Evolutionary conservation across 1,140 invertebrate species (phyloP).

Genomic region (Piezodorus guildinii): DNA sequence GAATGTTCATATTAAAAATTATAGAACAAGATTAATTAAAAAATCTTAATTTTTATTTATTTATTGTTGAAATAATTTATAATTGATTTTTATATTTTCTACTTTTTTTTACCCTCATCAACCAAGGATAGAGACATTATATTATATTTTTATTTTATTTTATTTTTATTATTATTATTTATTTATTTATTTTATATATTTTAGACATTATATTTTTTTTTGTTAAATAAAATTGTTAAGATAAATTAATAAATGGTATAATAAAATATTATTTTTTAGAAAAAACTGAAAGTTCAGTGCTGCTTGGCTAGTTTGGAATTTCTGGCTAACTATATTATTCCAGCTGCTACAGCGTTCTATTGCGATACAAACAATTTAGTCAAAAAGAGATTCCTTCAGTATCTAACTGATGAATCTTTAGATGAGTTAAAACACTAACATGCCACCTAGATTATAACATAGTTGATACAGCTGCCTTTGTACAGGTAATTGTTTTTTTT

Average conservation of each 20-base stretch:
- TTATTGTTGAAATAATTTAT: not conserved
- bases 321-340: constrained; percentile 28
- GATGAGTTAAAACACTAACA: constrained; percentile 26
- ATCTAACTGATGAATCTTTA: constrained; percentile 26
- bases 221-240: too few species aligned
- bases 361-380: constrained; percentile 13
- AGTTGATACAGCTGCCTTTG: constrained; percentile 29
- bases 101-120: not conserved
- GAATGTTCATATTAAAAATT: too few species aligned
- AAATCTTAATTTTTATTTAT: not conserved
- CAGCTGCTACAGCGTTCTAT: constrained; percentile 26
- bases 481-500: constrained; percentile 22
- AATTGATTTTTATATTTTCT: not conserved
- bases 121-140: too few species aligned
- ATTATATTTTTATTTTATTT: too few species aligned
- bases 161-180: too few species aligned
- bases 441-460: constrained; percentile 25
- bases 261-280: constrained; percentile 21
- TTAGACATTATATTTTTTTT: not conserved
- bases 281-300: constrained; percentile 25
- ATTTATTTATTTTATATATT: too few species aligned
- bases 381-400: constrained; percentile 24
- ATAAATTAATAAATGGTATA: not conserved
- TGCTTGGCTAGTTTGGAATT: constrained; percentile 30
- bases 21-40: too few species aligned